Conservation (phyloP, 2,888 invertebrate genomes). For the Ophion slaviceki region DNA sequence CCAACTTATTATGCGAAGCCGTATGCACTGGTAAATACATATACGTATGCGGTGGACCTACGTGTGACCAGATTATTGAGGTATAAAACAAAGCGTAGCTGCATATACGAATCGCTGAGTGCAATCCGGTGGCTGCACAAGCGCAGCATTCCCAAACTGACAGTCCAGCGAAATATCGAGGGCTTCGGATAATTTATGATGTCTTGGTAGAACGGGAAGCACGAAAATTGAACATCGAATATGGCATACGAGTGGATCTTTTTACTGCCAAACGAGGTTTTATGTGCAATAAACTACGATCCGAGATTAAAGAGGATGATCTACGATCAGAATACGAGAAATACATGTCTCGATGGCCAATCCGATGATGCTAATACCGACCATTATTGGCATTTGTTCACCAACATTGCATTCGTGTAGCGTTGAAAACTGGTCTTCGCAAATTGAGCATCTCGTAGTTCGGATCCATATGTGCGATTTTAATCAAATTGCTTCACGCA, state of each 20-base stretch:
- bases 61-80: conserved; percentile 9
- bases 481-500: background rate
- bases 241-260: too few relatives aligned
- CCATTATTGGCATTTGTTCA: background rate
- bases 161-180: background rate
- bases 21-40: background rate
- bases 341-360: background rate
- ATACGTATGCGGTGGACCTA: background rate
- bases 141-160: background rate
- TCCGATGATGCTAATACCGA: background rate
- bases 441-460: background rate
- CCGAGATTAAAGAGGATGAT: conserved; percentile 1
- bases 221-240: too few relatives aligned
- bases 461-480: background rate
- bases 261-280: background rate
- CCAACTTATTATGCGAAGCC: conserved; percentile 63
- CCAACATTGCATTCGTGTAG: background rate
- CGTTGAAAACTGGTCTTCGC: background rate
- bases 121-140: conserved; percentile 13
- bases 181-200: too few relatives aligned
- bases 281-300: background rate
- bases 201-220: too few relatives aligned
- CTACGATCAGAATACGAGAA: too few relatives aligned
- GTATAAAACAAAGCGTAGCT: conserved; percentile 10
- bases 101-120: conserved; percentile 18